phyloP scores from a whole-genome alignment of 1,140 invertebrate species.

The Drosophila auraria region DNA sequence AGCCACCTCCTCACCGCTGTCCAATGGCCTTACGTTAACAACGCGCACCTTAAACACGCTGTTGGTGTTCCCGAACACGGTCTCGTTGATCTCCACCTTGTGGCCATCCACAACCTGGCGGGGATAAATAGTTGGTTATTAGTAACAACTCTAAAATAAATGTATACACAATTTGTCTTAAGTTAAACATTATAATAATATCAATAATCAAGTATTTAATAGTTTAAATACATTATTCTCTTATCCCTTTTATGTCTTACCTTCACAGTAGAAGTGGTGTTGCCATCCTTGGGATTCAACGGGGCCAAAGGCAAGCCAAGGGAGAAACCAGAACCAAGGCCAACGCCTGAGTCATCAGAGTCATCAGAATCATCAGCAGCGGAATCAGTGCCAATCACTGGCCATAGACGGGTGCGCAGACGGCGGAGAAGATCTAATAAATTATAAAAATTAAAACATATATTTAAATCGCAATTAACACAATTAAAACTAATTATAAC shows the following conservation, averaged over 20 bases:
- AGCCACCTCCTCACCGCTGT: constrained; percentile 69
- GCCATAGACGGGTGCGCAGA: constrained; percentile 66
- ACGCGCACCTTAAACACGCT: constrained; percentile 78
- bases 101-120: constrained; percentile 79
- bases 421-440: constrained; percentile 73
- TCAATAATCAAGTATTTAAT: background rate
- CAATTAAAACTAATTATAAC: too few species aligned
- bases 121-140: background rate
- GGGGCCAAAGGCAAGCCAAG: constrained; percentile 47
- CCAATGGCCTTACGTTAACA: constrained; percentile 78
- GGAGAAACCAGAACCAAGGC: constrained; percentile 24
- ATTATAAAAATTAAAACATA: background rate
- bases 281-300: constrained; percentile 55
- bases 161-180: background rate
- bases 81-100: constrained; percentile 81
- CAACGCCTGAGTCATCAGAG: constrained; percentile 39
- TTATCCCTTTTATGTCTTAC: constrained; percentile 19
- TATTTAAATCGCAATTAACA: background rate
- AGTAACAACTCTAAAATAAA: background rate
- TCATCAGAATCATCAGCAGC: constrained; percentile 18
- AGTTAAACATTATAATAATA: background rate
- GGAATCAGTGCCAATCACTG: constrained; percentile 38
- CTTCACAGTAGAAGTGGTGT: constrained; percentile 80
- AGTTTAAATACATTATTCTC: too few species aligned
- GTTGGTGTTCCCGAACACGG: constrained; percentile 70